Evolutionary conservation across 2,888 invertebrate genomes (phyloP), one percentile per base, ranked within the genome.

Genomic region (Pegoplata infirma): DNA sequence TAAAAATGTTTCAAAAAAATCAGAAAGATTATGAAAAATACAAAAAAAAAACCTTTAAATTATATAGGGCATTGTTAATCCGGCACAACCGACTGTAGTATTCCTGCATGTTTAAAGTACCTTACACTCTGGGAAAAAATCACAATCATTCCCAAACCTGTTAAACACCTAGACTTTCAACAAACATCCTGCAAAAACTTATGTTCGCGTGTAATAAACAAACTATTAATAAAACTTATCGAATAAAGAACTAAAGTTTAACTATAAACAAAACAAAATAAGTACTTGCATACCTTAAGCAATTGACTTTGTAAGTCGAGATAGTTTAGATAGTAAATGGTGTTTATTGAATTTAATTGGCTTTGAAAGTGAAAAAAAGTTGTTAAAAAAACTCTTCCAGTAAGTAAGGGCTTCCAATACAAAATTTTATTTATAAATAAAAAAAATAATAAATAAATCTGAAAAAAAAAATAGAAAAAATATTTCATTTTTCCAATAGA

Each of bases 271-370:
- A 78, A 40, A 71, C 49, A 59, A 67, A 58, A n/a, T n/a, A n/a
- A n/a, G 56, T 63, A 61, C 17, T 28, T 23, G 10, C 63, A 5
- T 63, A 64, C 36, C 74, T 71, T 61, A 47, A 59, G 47, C 63
- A 64, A 67, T 53, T 19, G 59, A 63, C 53, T 59, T 55, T 53
- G 17, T 46, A 79, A 71, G 71, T 72, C 79, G 75, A 75, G 71
- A 72, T 75, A 73, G 72, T 76, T 80, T 76, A 40, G n/a, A n/a
- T 53, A 21, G 69, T 19, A 68, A 73, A 76, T 63, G 66, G 75
- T 76, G 63, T 81, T 77, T 81, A 80, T 80, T 76, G 67, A 69
- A 73, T 73, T 77, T 81, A 82, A 82, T 82, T 82, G 81, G 77
- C 81, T 82, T 81, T 81, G 74, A 81, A 81, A 32, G 32, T 32